Evolutionary conservation across 1,140 invertebrate genomes (phyloP).

Genomic region (Calosoma granatense): DNA sequence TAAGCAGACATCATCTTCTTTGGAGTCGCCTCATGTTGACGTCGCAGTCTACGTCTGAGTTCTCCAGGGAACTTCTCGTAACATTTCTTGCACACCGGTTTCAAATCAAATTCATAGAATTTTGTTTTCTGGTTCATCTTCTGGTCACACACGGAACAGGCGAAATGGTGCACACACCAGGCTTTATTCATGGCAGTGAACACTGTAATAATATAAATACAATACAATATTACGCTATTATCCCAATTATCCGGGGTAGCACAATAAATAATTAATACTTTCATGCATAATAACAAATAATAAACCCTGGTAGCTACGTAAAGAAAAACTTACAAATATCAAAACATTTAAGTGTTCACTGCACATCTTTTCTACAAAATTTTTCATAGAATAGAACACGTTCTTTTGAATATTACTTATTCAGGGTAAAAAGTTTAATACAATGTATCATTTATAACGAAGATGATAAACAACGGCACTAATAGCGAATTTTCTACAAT

Average conservation of each 20-base stretch:
- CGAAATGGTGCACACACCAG: conserved; percentile 99
- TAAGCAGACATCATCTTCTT: conserved; percentile 26
- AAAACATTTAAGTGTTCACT: too few species aligned
- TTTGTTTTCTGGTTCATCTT: conserved; percentile 98
- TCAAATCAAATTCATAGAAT: conserved; percentile 98
- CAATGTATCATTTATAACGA: too few species aligned
- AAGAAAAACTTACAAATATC: background rate
- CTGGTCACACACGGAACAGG: conserved; percentile 95
- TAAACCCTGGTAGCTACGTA: background rate
- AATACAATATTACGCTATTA: conserved; percentile 4
- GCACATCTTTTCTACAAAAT: too few species aligned
- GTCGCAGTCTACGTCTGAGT: conserved; percentile 74
- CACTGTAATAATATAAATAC: conserved; percentile 51
- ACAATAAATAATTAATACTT: too few species aligned
- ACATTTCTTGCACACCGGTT: conserved; percentile 97
- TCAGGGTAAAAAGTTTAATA: too few species aligned
- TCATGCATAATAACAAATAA: too few species aligned
- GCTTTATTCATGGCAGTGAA: conserved; percentile 98
- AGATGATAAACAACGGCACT: too few species aligned
- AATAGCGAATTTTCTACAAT: too few species aligned
- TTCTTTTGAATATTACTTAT: too few species aligned
- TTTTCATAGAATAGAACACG: too few species aligned
- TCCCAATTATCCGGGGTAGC: too few species aligned
- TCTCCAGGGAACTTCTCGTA: conserved; percentile 96
- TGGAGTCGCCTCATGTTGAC: conserved; percentile 62